Evolutionary conservation across 2,888 invertebrate species (phyloP).

Genomic region (Onthophagus sagittarius): DNA sequence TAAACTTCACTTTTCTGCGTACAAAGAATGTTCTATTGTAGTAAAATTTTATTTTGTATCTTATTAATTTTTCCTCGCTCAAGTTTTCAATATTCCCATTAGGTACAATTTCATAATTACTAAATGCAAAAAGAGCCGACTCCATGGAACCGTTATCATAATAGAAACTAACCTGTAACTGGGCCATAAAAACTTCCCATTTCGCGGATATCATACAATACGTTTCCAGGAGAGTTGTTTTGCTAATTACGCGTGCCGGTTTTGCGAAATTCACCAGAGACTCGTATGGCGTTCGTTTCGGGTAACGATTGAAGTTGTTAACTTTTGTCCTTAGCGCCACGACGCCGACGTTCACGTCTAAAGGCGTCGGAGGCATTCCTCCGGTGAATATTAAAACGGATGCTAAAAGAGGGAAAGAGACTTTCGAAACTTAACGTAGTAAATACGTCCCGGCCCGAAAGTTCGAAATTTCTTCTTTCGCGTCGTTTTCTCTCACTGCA

Average conservation of each 20-base stretch:
- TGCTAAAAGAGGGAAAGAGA: background rate
- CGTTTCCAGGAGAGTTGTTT: background rate
- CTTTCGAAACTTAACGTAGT: background rate
- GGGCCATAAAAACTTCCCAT: background rate
- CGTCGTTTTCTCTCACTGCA: background rate
- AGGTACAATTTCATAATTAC: background rate
- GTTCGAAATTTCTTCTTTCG: background rate
- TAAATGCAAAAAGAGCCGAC: background rate
- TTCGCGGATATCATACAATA: background rate
- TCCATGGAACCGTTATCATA: background rate
- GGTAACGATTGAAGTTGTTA: background rate
- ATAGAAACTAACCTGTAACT: background rate
- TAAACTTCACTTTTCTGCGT: no score
- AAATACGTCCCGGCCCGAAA: background rate
- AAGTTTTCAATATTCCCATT: no score
- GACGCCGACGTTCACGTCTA: background rate
- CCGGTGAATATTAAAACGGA: background rate
- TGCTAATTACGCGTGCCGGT: background rate
- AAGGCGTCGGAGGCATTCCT: background rate
- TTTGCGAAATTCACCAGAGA: background rate
- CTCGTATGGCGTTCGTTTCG: background rate
- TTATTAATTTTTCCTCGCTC: no score
- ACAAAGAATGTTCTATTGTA: no score
- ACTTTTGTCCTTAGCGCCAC: background rate
- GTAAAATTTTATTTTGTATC: no score